Evolutionary conservation across 2,888 invertebrate species (phyloP), one percentile per base, ranked within the genome.

Genomic region (Ormyrus rosae): DNA sequence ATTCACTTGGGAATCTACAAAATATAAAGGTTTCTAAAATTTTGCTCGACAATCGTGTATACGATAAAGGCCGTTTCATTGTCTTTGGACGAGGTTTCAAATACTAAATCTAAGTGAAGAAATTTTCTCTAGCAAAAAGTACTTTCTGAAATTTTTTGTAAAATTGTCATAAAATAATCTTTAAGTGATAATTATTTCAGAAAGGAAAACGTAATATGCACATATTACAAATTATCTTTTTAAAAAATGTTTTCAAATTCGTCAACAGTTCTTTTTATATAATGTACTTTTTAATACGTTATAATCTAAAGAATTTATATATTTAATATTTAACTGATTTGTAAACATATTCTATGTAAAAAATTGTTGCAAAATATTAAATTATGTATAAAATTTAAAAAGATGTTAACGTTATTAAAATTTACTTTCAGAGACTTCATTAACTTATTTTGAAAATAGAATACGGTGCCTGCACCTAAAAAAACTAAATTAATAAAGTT

Each of bases 401-500:
- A 51, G 63, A 63, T 56, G 1, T 69, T 63, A 78, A 78, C 61
- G n/a, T 72, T 8, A 64, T 58, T 69, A 78, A 63, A 80, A 46
- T 69, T 69, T 74, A 64, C 13, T 64, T 74, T 19, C 64, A 64
- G 69, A 79, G 74, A 70, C 34, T 60, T 73, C 56, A 51, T 73
- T 73, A 58, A 13, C 45, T 61, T 78, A 34, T 73, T 56, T 64
- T 63, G 53, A 74, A 79, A 70, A 64, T 67, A 64, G 58, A 80
- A 64, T 61, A 60, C 67, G 76, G 81, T 60, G 81, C 81, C 81
- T 71, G 81, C 81, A 78, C 81, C 81, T 81, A 68, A 67, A 45
- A 72, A 3, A 78, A 70, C 11, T 48, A 51, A 73, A 68, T 8
- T 63, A 4, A 74, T 65, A 55, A 73, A 72, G 9, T 74, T 74